Conservation (phyloP, 2,888 invertebrate genomes). For the Dysmachus trigonus region DNA sequence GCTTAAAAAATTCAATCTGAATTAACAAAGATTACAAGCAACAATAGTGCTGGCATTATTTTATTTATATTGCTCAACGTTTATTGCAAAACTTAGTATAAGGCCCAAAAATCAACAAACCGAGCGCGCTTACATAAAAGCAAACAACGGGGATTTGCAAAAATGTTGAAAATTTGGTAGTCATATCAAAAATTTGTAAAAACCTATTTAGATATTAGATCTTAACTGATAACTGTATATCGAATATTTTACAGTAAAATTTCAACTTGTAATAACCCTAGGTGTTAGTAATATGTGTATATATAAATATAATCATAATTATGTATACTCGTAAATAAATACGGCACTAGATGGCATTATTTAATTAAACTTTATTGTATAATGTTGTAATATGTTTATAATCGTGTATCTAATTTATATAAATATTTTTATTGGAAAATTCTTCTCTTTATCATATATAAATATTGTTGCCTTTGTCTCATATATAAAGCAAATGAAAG, state of each 20-base stretch:
- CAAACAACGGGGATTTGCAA: background rate
- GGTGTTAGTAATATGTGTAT: constrained; percentile 29
- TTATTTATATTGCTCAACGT: background rate
- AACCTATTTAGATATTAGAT: constrained; percentile 32
- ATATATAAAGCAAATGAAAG: constrained; percentile 41
- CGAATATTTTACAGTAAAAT: constrained; percentile 38
- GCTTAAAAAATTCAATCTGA: background rate
- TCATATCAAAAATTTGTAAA: constrained; percentile 37
- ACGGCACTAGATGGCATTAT: constrained; percentile 51
- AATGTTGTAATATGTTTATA: constrained; percentile 37
- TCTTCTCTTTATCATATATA: constrained; percentile 40
- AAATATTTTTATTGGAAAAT: constrained; percentile 42
- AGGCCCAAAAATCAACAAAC: constrained; percentile 24
- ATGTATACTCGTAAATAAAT: constrained; percentile 47
- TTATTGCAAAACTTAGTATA: background rate
- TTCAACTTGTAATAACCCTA: constrained; percentile 40
- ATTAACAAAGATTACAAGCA: background rate
- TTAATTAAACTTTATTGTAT: constrained; percentile 43
- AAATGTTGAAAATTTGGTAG: constrained; percentile 26
- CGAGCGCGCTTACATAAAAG: background rate
- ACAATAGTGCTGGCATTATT: background rate
- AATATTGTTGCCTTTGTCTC: constrained; percentile 13
- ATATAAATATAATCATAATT: constrained; percentile 45
- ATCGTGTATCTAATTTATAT: constrained; percentile 35
- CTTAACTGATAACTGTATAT: constrained; percentile 37